Percentiles rank a stretch among this genome's conserved stretches.
phyloP scores from a whole-genome alignment of 2,888 invertebrate species.

The Nymphalis urticae region DNA sequence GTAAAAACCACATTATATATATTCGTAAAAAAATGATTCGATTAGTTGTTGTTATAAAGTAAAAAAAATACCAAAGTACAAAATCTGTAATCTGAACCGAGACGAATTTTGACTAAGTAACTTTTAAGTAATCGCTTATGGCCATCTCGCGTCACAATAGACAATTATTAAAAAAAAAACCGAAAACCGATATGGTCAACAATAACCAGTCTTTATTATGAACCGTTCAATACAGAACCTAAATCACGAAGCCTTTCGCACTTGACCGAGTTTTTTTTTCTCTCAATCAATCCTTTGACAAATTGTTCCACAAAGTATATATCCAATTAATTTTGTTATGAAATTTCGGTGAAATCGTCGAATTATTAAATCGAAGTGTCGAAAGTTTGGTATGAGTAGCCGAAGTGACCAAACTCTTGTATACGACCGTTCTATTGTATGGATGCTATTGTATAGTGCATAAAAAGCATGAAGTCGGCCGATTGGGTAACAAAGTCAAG shows the following conservation, averaged over 20 bases:
- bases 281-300: conserved; percentile 49
- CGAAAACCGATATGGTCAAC: background rate
- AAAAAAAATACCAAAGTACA: background rate
- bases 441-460: conserved; percentile 53
- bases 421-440: conserved; percentile 51
- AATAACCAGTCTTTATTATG: background rate
- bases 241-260: conserved; percentile 33
- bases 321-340: conserved; percentile 71
- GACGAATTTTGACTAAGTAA: conserved; percentile 14
- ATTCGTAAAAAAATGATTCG: background rate
- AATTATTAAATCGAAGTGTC: conserved; percentile 73
- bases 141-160: conserved; percentile 19
- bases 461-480: conserved; percentile 69
- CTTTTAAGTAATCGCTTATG: conserved; percentile 24
- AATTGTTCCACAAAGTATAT: conserved; percentile 58
- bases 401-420: conserved; percentile 18
- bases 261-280: conserved; percentile 49
- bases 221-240: conserved; percentile 28
- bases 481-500: conserved; percentile 65
- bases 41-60: background rate
- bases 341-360: conserved; percentile 72
- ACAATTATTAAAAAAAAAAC: conserved; percentile 24
- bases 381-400: conserved; percentile 58
- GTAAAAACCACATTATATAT: background rate
- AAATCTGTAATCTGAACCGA: background rate